These are phyloP conservation scores for Denticeps clupeoides DNA, from an alignment of 2,797 vertebrate species.

Conservation along the genomic window DNA sequence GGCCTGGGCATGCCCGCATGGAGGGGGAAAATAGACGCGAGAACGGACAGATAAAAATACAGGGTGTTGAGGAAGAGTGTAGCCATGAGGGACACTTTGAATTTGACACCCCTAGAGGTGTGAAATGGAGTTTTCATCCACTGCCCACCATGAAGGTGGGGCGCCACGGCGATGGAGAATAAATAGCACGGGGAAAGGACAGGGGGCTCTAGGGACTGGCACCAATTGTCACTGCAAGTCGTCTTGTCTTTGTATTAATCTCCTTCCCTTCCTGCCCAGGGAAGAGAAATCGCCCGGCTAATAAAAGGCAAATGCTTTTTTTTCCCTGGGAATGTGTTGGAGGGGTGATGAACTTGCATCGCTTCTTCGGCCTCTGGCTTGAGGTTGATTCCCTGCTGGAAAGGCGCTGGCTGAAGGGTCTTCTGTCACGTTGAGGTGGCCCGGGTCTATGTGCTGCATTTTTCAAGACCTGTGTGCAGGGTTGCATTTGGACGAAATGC, in stretches of 20 bases:
- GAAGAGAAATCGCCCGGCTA: conserved; percentile 46
- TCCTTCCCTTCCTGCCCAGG: conserved; percentile 40
- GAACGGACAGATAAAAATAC: conserved; percentile 43
- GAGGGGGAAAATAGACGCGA: conserved; percentile 44
- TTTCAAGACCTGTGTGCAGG: too few relatives aligned
- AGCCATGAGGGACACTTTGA: conserved; percentile 53
- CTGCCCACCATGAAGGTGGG: too few relatives aligned
- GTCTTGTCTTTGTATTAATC: conserved; percentile 52
- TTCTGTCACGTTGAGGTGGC: too few relatives aligned
- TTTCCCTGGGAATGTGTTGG: too few relatives aligned
- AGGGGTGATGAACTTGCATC: too few relatives aligned
- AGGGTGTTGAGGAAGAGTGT: conserved; percentile 35
- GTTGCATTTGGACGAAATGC: too few relatives aligned
- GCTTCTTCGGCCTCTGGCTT: too few relatives aligned
- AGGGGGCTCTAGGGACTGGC: conserved; percentile 45
- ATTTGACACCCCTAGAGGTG: conserved; percentile 68
- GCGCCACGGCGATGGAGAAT: conserved; percentile 41
- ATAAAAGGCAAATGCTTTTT: too few relatives aligned
- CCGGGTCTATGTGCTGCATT: too few relatives aligned
- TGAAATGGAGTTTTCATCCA: conserved; percentile 59
- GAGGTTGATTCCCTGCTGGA: too few relatives aligned
- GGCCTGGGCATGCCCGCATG: conserved; percentile 37
- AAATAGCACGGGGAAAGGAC: conserved; percentile 42
- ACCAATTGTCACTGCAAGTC: conserved; percentile 57
- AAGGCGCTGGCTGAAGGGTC: too few relatives aligned